A percentile compares a stretch with the other conserved stretches of the same genome.
Evolutionary conservation across 2,888 invertebrate genomes (phyloP).

Genomic region (Anoplius nigerrimus): DNA sequence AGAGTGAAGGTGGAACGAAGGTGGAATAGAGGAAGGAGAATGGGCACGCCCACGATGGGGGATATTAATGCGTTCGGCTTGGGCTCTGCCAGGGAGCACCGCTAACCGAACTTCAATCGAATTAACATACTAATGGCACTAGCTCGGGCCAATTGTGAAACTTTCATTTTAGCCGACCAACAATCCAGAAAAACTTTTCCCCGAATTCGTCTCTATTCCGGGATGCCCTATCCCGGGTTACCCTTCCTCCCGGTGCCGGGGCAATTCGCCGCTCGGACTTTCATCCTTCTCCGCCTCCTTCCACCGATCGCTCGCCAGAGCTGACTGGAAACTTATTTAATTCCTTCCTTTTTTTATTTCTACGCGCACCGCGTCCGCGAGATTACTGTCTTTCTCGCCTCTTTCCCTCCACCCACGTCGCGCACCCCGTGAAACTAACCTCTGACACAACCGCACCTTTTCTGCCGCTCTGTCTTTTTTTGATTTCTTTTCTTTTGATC

Average conservation of each 20-base stretch:
- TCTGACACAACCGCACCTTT: not conserved
- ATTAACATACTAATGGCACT: slow-evolving; percentile 58
- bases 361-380: not conserved
- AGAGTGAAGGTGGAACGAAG: slow-evolving; percentile 12
- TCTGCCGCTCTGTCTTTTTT: not conserved
- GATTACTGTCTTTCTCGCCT: slow-evolving; percentile 14
- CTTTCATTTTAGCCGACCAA: slow-evolving; percentile 50
- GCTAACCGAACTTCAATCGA: slow-evolving; percentile 53
- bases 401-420: not conserved
- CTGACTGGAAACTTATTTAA: slow-evolving; percentile 18
- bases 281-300: not conserved
- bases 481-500: not conserved
- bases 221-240: not conserved
- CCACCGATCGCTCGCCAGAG: not conserved
- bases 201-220: slow-evolving; percentile 3
- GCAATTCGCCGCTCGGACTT: slow-evolving; percentile 3
- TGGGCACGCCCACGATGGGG: not conserved
- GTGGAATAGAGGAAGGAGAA: not conserved
- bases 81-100: slow-evolving; percentile 32
- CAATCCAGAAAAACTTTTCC: slow-evolving; percentile 38
- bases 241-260: slow-evolving; percentile 9
- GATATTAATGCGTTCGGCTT: slow-evolving; percentile 41
- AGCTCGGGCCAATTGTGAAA: slow-evolving; percentile 51
- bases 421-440: not conserved
- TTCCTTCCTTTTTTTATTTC: slow-evolving; percentile 6